Percentiles rank a stretch among this genome's conserved stretches.
These are phyloP conservation scores for Acropora tenuis DNA, from an alignment of 64 coral and sea anemone species.

Conservation along the genomic window DNA sequence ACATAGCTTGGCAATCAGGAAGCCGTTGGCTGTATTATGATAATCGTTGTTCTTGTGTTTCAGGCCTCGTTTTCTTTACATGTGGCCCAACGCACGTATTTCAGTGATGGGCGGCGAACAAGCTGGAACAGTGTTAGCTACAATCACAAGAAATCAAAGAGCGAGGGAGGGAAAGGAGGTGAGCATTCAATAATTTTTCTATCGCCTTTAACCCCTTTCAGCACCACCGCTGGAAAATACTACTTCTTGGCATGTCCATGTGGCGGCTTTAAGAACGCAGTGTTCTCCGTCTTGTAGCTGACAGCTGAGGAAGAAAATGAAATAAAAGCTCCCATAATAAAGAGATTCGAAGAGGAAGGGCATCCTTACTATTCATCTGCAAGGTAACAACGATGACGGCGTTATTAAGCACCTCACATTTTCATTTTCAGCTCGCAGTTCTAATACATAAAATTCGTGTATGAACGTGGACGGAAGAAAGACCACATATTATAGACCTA, in stretches of 20 bases:
- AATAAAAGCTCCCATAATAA: slow-evolving; percentile 86
- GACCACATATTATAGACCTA: too few relatives aligned
- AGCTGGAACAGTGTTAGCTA: slow-evolving; percentile 88
- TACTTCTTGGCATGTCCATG: not conserved
- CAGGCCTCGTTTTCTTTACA: slow-evolving; percentile 92
- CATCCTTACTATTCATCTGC: slow-evolving; percentile 95
- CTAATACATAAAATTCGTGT: too few relatives aligned
- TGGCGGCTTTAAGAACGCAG: too few relatives aligned
- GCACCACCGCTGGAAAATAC: not conserved
- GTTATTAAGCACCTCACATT: not conserved
- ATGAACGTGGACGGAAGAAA: too few relatives aligned
- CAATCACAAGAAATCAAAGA: slow-evolving; percentile 90
- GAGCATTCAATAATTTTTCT: not conserved
- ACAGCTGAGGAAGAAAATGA: slow-evolving; percentile 88
- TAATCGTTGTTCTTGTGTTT: slow-evolving; percentile 1
- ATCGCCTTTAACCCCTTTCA: too few relatives aligned
- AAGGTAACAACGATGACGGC: slow-evolving; percentile 45
- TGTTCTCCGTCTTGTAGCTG: slow-evolving; percentile 55
- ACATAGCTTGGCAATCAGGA: too few relatives aligned
- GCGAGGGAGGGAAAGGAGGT: slow-evolving; percentile 86
- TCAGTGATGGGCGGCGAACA: slow-evolving; percentile 99
- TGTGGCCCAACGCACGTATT: slow-evolving; percentile 98
- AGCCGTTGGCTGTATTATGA: not conserved
- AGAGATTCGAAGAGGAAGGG: slow-evolving; percentile 92
- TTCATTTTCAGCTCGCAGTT: too few relatives aligned